phyloP scores from a whole-genome alignment of 2,888 invertebrate genomes.

The Chymomyza amoena region DNA sequence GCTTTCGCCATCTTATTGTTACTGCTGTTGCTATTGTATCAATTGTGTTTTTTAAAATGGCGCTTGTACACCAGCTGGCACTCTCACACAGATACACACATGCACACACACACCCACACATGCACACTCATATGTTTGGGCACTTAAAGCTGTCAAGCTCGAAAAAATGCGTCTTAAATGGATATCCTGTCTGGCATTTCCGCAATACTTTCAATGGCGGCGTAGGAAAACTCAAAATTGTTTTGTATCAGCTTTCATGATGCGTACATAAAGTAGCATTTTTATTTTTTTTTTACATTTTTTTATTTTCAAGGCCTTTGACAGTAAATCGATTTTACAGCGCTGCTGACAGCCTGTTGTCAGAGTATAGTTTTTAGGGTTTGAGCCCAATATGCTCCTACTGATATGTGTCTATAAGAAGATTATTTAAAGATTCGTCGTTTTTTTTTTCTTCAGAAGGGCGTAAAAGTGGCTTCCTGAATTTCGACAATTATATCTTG shows the following conservation, averaged over 20 bases:
- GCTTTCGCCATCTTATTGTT: conserved; percentile 31
- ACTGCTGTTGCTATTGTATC: conserved; percentile 31
- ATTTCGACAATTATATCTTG: too few relatives aligned
- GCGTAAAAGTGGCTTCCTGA: too few relatives aligned
- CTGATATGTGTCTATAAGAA: too few relatives aligned
- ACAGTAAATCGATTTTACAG: not conserved
- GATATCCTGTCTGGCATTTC: conserved; percentile 1
- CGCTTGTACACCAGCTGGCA: conserved; percentile 51
- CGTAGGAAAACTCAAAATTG: not conserved
- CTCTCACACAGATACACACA: conserved; percentile 10
- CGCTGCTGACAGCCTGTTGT: not conserved
- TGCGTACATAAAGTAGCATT: not conserved
- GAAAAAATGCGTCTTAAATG: conserved; percentile 1
- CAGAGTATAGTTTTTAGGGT: too few relatives aligned
- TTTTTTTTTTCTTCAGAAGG: too few relatives aligned
- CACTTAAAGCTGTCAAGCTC: conserved; percentile 54
- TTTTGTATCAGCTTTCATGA: not conserved
- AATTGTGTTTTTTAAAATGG: conserved; percentile 48
- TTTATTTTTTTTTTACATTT: not conserved
- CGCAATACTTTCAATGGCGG: not conserved
- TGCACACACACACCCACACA: not conserved
- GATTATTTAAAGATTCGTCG: too few relatives aligned
- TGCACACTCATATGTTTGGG: conserved; percentile 31
- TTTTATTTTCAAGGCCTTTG: not conserved
- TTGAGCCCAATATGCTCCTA: too few relatives aligned